Evolutionary conservation across 1,140 invertebrate genomes (phyloP).

Genomic region (Drosophila subobscura): DNA sequence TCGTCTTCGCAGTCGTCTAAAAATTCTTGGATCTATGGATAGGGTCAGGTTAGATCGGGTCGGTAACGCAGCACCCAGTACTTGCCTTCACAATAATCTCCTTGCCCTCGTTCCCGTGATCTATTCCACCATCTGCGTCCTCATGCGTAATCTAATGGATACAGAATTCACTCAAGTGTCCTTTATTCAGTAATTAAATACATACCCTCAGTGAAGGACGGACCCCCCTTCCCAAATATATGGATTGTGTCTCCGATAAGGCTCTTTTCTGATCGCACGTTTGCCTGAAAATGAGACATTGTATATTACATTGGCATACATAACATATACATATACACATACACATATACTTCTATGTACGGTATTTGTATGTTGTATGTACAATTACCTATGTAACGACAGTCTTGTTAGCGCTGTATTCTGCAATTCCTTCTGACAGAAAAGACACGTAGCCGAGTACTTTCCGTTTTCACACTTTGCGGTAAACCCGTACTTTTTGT

Average conservation of each 20-base stretch:
- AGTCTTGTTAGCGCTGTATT: constrained; percentile 42
- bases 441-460: constrained; percentile 35
- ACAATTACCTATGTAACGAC: constrained; percentile 40
- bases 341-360: neutral
- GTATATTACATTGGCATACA: neutral
- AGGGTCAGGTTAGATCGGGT: neutral
- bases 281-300: constrained; percentile 19
- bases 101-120: constrained; percentile 14
- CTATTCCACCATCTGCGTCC: neutral
- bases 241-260: neutral
- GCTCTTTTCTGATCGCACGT: constrained; percentile 20
- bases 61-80: too few relatives aligned
- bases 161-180: neutral
- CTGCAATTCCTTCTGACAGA: constrained; percentile 30
- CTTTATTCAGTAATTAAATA: neutral
- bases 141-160: constrained; percentile 16
- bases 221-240: too few relatives aligned
- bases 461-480: constrained; percentile 24
- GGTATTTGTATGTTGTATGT: neutral
- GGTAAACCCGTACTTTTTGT: constrained; percentile 32
- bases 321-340: constrained; percentile 2
- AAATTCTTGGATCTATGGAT: constrained; percentile 30
- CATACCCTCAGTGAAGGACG: constrained; percentile 10
- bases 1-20: constrained; percentile 8
- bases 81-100: constrained; percentile 43